These are phyloP conservation scores for Tuberolachnus salignus DNA, from an alignment of 2,888 invertebrate species.

Conservation along the genomic window DNA sequence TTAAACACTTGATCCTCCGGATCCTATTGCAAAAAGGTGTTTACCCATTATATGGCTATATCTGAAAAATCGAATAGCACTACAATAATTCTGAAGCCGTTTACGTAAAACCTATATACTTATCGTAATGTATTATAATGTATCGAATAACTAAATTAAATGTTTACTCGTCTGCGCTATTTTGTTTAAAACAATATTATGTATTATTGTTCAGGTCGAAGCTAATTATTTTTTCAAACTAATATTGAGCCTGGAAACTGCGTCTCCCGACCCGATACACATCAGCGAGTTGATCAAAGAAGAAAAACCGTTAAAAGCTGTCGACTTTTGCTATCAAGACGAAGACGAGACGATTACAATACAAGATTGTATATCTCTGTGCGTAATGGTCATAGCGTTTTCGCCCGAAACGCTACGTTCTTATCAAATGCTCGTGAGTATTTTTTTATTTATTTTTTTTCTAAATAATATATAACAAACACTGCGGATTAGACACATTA, in stretches of 20 bases:
- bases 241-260: constrained; percentile 88
- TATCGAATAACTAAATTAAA: not conserved
- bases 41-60: constrained; percentile 34
- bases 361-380: constrained; percentile 95
- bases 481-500: too few species aligned
- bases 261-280: constrained; percentile 91
- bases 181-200: not conserved
- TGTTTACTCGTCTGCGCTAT: not conserved
- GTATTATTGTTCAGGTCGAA: constrained; percentile 70
- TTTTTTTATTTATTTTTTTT: too few species aligned
- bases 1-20: constrained; percentile 20
- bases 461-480: too few species aligned
- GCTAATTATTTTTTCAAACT: constrained; percentile 91
- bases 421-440: constrained; percentile 85
- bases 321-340: constrained; percentile 98
- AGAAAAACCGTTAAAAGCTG: constrained; percentile 87
- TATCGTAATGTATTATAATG: not conserved
- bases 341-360: constrained; percentile 97
- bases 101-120: too few species aligned
- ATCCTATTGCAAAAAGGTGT: constrained; percentile 14
- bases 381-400: constrained; percentile 98
- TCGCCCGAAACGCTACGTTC: constrained; percentile 90
- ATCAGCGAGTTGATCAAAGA: constrained; percentile 91
- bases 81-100: not conserved
- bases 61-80: constrained; percentile 15